phyloP scores from a whole-genome alignment of 2,797 vertebrate genomes.

The Craterocephalus amniculus region DNA sequence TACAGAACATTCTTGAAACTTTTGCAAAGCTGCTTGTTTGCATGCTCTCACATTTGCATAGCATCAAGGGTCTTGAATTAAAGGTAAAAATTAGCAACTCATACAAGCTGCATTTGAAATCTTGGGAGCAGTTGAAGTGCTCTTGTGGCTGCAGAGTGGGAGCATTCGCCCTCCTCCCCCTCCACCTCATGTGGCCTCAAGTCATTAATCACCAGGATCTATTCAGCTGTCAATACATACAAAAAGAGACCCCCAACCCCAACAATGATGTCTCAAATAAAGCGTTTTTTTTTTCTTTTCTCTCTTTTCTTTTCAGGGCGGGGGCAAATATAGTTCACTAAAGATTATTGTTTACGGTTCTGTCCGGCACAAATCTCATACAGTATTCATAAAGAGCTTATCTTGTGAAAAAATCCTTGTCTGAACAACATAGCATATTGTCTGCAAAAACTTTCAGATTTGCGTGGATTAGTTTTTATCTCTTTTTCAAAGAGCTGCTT shows the following conservation, averaged over 20 bases:
- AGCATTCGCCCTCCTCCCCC: constrained; percentile 51
- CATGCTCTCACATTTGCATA: constrained; percentile 76
- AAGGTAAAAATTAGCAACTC: constrained; percentile 70
- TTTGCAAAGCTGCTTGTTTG: constrained; percentile 71
- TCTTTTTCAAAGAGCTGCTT: constrained; percentile 33
- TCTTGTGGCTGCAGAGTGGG: constrained; percentile 69
- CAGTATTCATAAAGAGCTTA: constrained; percentile 81
- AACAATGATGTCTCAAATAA: constrained; percentile 83
- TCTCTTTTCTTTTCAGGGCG: constrained; percentile 36
- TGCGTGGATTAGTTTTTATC: constrained; percentile 41
- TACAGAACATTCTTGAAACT: constrained; percentile 69
- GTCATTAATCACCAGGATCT: constrained; percentile 92
- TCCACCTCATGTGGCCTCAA: constrained; percentile 69
- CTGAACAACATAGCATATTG: constrained; percentile 61
- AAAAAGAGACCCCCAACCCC: constrained; percentile 83
- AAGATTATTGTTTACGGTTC: constrained; percentile 73
- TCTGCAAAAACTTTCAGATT: constrained; percentile 60
- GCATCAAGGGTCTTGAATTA: constrained; percentile 63
- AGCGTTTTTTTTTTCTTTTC: constrained; percentile 41
- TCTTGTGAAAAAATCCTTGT: constrained; percentile 64
- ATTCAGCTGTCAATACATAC: constrained; percentile 90
- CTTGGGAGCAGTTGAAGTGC: constrained; percentile 77
- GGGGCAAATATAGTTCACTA: constrained; percentile 78
- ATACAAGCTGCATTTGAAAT: constrained; percentile 71
- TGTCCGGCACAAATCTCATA: constrained; percentile 71